phyloP scores from a whole-genome alignment of 2,113 vertebrate genomes.

The Osmerus mordax region DNA sequence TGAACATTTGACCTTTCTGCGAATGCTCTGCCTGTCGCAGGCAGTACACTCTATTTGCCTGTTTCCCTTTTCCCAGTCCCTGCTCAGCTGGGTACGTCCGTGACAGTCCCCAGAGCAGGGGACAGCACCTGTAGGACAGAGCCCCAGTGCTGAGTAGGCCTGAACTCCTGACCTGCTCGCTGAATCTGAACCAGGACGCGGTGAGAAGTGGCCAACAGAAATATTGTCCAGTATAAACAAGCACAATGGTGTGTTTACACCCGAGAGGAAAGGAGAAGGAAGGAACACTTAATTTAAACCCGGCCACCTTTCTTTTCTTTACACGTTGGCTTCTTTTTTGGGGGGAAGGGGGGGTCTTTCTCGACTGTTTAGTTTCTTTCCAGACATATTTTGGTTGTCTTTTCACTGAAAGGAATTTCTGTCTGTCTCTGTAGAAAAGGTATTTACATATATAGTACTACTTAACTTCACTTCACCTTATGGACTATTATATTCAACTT shows the following conservation, averaged over 20 bases:
- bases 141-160: conserved; percentile 31
- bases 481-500: neutral
- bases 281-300: conserved; percentile 53
- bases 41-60: neutral
- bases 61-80: neutral
- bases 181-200: conserved; percentile 61
- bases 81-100: too few relatives aligned
- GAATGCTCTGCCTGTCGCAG: too few relatives aligned
- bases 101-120: conserved; percentile 20
- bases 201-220: conserved; percentile 44
- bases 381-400: conserved; percentile 50
- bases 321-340: conserved; percentile 16
- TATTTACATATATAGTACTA: neutral
- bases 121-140: conserved; percentile 35
- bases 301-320: neutral
- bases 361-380: conserved; percentile 47
- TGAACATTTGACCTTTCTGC: too few relatives aligned
- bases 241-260: conserved; percentile 41
- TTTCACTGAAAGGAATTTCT: conserved; percentile 45
- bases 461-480: conserved; percentile 10
- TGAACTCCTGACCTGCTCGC: conserved; percentile 68
- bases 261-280: conserved; percentile 49
- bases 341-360: neutral
- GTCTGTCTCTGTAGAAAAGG: conserved; percentile 20
- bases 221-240: conserved; percentile 59